These are phyloP conservation scores for Leucoraja erinaceus DNA, from an alignment of 2,113 vertebrate species.

Conservation along the genomic window DNA sequence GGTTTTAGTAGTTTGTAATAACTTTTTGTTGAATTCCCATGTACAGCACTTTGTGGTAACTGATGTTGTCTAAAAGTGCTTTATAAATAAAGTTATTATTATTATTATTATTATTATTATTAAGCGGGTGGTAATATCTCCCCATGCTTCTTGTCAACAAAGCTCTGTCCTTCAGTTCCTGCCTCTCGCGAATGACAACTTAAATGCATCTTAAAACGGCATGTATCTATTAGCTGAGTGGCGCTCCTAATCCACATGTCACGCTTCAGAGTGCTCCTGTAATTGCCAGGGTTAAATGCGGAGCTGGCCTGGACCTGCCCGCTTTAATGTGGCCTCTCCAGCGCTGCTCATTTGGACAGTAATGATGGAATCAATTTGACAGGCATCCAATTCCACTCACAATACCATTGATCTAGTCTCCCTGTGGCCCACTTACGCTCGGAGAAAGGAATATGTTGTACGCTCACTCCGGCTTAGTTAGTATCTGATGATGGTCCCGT, in stretches of 20 bases:
- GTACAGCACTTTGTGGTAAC: too few species aligned
- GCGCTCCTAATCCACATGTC: not conserved
- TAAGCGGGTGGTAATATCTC: not conserved
- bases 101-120: too few species aligned
- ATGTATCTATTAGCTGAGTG: not conserved
- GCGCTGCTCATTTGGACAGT: constrained; percentile 58
- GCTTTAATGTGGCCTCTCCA: constrained; percentile 49
- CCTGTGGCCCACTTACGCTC: constrained; percentile 53
- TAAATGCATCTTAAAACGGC: not conserved
- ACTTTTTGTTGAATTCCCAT: too few species aligned
- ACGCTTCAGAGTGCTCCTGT: not conserved
- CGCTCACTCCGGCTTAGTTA: constrained; percentile 57
- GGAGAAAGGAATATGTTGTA: constrained; percentile 50
- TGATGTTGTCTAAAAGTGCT: too few species aligned
- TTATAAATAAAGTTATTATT: too few species aligned
- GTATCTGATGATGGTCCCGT: constrained; percentile 56
- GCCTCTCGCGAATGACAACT: constrained; percentile 9
- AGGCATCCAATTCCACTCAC: constrained; percentile 67
- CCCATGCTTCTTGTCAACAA: not conserved
- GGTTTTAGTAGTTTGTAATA: too few species aligned
- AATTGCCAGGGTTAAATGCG: constrained; percentile 13
- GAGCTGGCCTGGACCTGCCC: not conserved
- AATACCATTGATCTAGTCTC: constrained; percentile 63
- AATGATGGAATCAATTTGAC: constrained; percentile 66
- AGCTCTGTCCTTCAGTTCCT: not conserved